phyloP scores from a whole-genome alignment of 1,140 invertebrate genomes.

The Drosophila prosaltans region DNA sequence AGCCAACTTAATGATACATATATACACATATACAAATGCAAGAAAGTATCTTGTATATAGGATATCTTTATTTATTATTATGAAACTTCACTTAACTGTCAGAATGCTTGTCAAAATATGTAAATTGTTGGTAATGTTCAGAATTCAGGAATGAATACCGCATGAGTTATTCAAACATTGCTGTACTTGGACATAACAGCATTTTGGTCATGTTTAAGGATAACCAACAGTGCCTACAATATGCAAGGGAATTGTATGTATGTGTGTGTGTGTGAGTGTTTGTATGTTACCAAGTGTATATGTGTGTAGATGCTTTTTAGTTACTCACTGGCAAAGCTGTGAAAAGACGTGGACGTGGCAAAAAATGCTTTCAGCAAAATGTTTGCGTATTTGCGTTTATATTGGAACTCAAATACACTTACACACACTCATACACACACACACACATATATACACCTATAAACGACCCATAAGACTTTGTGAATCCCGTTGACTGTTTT shows the following conservation, averaged over 20 bases:
- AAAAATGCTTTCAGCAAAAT: constrained; percentile 50
- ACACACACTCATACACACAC: constrained; percentile 27
- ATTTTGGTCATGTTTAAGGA: constrained; percentile 12
- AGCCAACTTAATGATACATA: neutral
- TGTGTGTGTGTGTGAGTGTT: neutral
- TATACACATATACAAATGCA: neutral
- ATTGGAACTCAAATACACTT: constrained; percentile 45
- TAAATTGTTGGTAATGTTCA: constrained; percentile 10
- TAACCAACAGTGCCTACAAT: constrained; percentile 12
- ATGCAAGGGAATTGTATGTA: constrained; percentile 5
- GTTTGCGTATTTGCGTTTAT: constrained; percentile 61
- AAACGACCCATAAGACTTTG: constrained; percentile 28
- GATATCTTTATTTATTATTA: constrained; percentile 6
- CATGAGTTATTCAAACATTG: constrained; percentile 12
- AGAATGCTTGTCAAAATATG: constrained; percentile 11
- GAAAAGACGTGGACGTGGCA: constrained; percentile 49
- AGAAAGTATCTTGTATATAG: neutral
- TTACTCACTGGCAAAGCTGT: constrained; percentile 30
- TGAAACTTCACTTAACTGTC: constrained; percentile 6
- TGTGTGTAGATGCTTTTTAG: constrained; percentile 11
- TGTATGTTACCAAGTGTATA: neutral
- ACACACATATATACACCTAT: constrained; percentile 17
- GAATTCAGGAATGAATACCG: constrained; percentile 1
- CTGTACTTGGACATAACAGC: constrained; percentile 10
- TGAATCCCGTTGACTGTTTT: constrained; percentile 58